phyloP scores from a whole-genome alignment of 2,888 invertebrate genomes.

The Galeopsomyia nigrocyanea region DNA sequence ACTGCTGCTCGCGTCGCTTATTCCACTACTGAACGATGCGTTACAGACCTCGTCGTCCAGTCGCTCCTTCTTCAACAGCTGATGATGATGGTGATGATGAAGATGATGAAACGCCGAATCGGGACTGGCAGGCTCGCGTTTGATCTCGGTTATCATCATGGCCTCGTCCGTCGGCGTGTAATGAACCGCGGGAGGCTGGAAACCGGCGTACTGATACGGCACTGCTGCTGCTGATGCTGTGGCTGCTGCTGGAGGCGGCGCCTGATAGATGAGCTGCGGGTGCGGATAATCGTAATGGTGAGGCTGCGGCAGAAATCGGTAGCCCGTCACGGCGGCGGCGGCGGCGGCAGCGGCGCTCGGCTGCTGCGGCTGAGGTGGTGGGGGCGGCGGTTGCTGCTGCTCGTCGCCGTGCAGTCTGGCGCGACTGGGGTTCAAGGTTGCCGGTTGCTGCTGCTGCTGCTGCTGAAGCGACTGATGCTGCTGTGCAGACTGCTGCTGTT shows the following conservation, averaged over 20 bases:
- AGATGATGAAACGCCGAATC: constrained; percentile 42
- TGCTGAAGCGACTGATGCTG: not conserved
- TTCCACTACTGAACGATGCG: constrained; percentile 26
- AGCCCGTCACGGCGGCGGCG: constrained; percentile 52
- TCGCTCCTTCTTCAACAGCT: constrained; percentile 27
- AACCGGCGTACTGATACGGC: constrained; percentile 56
- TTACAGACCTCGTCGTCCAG: constrained; percentile 39
- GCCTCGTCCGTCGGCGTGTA: too few relatives aligned
- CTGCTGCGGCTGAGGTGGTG: constrained; percentile 55
- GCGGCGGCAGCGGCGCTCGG: constrained; percentile 41
- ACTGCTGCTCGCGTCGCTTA: constrained; percentile 48
- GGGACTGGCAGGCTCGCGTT: constrained; percentile 53
- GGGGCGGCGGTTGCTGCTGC: constrained; percentile 58
- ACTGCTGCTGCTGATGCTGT: constrained; percentile 22
- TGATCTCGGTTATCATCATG: constrained; percentile 36
- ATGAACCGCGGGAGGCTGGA: too few relatives aligned
- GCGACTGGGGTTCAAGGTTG: constrained; percentile 69
- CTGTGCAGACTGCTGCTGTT: not conserved
- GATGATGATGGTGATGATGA: constrained; percentile 37
- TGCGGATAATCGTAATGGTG: too few relatives aligned
- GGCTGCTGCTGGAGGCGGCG: constrained; percentile 47
- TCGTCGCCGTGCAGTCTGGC: constrained; percentile 70
- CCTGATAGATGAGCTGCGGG: not conserved
- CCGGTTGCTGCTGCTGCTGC: constrained; percentile 55
- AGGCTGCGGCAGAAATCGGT: not conserved